These are phyloP conservation scores for Tokudaia tokunoshimensis DNA, from an alignment of 2,797 vertebrate species.

Conservation along the genomic window DNA sequence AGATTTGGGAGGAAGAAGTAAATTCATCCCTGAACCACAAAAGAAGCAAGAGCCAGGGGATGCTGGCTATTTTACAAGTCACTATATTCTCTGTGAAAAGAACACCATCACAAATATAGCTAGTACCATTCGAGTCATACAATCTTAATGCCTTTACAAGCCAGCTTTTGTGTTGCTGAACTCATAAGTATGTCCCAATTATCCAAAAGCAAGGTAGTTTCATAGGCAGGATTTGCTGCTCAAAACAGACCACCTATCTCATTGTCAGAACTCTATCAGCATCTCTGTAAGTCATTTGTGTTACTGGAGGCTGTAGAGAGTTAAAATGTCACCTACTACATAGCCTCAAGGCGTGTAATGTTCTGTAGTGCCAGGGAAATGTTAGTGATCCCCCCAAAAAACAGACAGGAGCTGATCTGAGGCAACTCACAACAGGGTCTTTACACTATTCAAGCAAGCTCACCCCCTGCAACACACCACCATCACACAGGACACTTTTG, in stretches of 20 bases:
- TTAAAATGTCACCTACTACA: background rate
- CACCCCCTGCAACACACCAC: no score
- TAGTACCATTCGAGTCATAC: background rate
- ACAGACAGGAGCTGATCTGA: no score
- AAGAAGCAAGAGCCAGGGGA: background rate
- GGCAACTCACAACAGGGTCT: no score
- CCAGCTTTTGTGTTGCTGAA: conserved; percentile 1
- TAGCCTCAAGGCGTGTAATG: background rate
- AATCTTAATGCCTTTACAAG: conserved; percentile 9
- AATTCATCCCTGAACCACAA: conserved; percentile 36
- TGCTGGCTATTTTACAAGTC: background rate
- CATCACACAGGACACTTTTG: no score
- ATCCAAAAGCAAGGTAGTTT: conserved; percentile 61
- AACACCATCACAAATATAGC: background rate
- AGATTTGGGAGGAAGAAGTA: conserved; percentile 51
- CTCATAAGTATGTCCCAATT: conserved; percentile 30
- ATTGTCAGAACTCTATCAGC: background rate
- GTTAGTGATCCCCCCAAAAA: no score
- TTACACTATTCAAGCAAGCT: no score
- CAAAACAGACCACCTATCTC: background rate
- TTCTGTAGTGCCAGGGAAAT: no score
- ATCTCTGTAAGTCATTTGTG: background rate
- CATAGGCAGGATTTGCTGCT: background rate
- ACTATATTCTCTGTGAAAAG: conserved; percentile 16
- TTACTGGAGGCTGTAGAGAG: background rate